These are phyloP conservation scores for Cryptocheilus praepositus DNA, from an alignment of 2,888 invertebrate genomes.

Conservation along the genomic window DNA sequence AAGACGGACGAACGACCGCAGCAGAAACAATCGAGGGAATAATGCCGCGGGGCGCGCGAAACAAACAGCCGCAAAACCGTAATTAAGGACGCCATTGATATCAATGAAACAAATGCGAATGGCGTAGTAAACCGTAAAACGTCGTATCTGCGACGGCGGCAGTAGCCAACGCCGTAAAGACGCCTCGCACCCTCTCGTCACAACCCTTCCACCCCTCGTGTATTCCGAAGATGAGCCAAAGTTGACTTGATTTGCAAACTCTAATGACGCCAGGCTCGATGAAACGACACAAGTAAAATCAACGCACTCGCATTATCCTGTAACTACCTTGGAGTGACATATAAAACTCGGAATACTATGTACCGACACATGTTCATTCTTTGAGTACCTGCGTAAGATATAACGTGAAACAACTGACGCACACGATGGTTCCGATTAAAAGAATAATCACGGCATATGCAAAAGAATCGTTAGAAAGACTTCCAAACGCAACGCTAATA, in stretches of 20 bases:
- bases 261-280: too few relatives aligned
- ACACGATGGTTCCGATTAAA: too few relatives aligned
- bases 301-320: too few relatives aligned
- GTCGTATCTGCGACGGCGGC: conserved; percentile 1
- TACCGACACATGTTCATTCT: too few relatives aligned
- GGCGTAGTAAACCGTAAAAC: conserved; percentile 11
- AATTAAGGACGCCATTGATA: conserved; percentile 17
- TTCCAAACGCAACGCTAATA: too few relatives aligned
- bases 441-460: too few relatives aligned
- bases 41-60: neutral
- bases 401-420: too few relatives aligned
- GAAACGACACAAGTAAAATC: too few relatives aligned
- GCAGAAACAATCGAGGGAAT: conserved; percentile 4
- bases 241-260: neutral
- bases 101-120: conserved; percentile 16
- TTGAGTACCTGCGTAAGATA: too few relatives aligned
- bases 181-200: neutral
- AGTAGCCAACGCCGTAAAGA: conserved; percentile 12
- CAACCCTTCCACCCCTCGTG: neutral
- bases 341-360: too few relatives aligned
- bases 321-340: too few relatives aligned
- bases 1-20: conserved; percentile 5
- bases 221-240: neutral
- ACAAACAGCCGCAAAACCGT: conserved; percentile 11
- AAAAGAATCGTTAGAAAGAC: too few relatives aligned